Evolutionary conservation across 2,113 vertebrate species (phyloP).

Genomic region (Pelecanoides urinatrix): DNA sequence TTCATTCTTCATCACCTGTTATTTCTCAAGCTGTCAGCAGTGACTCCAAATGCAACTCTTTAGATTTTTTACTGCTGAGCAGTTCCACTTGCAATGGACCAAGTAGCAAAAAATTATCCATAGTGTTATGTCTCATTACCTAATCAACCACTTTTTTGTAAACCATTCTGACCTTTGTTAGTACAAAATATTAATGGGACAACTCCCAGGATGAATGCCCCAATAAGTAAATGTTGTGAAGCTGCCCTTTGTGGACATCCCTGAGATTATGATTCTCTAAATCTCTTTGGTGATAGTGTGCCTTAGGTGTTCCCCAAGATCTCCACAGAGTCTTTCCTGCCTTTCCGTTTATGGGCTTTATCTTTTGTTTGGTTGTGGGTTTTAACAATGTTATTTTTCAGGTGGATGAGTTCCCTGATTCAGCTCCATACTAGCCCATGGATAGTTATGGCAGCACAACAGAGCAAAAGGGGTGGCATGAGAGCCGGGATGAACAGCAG

Average conservation of each 20-base stretch:
- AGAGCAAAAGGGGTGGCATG: neutral
- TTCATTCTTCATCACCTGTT: slow-evolving; percentile 5
- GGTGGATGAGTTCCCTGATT: neutral
- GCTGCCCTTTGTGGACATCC: neutral
- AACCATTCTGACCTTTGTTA: neutral
- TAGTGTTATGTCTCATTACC: neutral
- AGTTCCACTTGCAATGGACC: neutral
- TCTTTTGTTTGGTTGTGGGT: neutral
- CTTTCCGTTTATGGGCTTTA: neutral
- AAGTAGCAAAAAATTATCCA: neutral
- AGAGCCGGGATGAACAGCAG: neutral
- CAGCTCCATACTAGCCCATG: neutral
- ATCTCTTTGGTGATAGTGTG: neutral
- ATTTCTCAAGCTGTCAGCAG: neutral
- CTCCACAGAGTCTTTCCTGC: neutral
- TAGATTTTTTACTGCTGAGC: neutral
- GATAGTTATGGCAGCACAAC: neutral
- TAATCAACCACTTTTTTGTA: neutral
- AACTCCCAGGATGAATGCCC: neutral
- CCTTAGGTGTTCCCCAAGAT: neutral
- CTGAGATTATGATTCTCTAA: neutral
- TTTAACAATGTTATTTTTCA: neutral
- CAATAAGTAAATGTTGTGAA: neutral
- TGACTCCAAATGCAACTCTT: neutral
- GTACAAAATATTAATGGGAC: neutral